Base-by-base conservation (phyloP, 1,140 invertebrate species). In the Paracyclopina nana region DNA sequence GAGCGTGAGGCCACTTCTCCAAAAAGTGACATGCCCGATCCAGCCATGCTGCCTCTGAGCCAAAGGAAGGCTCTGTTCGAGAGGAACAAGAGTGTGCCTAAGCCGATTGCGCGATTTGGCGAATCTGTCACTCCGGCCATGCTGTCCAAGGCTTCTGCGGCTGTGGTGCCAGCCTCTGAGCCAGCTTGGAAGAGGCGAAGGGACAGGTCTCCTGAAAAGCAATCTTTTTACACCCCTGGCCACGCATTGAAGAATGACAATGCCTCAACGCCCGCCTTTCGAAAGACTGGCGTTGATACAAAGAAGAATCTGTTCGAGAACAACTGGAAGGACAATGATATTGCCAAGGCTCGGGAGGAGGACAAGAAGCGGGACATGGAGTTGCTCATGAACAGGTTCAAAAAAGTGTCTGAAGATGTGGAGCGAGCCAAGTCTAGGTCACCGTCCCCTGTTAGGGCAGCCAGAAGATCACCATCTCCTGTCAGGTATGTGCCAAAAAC, bases 91-190 rank as follows among this genome's bases (percentile, higher is more conserved):
- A 43, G 16, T n/a, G 34, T 29, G 12, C 50, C 50, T 2, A 52
- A 16, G 16, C 50, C 50, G 12, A 52, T 52, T 22, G 50, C 50
- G 8, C 31, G 50, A 11, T 52, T 52, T 26, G 50, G 50, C 2
- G 50, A 52, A n/a, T 22, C 50, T 14, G 50, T 52, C 6, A 52
- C 50, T 2, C 50, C 50, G 14, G n/a, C 50, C 38, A 52, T 52
- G 50, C 18, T 52, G 4, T 22, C 38, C 40, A 52, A 28, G 50
- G 14, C 46, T 6, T 6, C 8, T 6, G 46, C 6, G 22, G 44
- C 9, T 6, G 9, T n/a, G 9, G 6, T 6, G 22, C 6, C 6
- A 22, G 28, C 22, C 8, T 4, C 26, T 9, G 46, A 34, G 12
- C 6, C 25, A 6, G 46, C 46, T 5, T 49, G 46, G 46, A 49